A percentile compares a stretch with the other conserved stretches of the same genome.
Evolutionary conservation across 2,113 vertebrate genomes (phyloP).

Genomic region (Pedionomus torquatus): DNA sequence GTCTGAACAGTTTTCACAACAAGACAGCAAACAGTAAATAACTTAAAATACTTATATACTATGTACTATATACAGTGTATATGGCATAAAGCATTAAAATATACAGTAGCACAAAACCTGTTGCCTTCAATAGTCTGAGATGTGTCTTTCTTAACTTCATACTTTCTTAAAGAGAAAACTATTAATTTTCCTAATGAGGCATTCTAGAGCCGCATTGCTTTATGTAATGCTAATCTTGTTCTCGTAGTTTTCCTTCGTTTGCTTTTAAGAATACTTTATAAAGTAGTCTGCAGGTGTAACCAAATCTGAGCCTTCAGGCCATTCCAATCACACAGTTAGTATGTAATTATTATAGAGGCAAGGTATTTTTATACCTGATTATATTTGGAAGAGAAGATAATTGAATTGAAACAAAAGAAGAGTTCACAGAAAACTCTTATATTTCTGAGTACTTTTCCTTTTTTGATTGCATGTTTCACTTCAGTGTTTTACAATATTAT

Average conservation of each 20-base stretch:
- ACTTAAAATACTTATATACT: too few relatives aligned
- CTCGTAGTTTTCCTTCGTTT: slow-evolving; percentile 36
- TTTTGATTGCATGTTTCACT: not conserved
- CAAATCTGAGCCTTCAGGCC: slow-evolving; percentile 21
- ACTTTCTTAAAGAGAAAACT: not conserved
- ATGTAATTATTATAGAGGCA: slow-evolving; percentile 36
- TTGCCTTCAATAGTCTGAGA: not conserved
- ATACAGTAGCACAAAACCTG: not conserved
- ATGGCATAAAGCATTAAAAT: rapidly evolving
- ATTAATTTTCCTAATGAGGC: not conserved
- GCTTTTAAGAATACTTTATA: slow-evolving; percentile 51
- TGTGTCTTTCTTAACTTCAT: not conserved
- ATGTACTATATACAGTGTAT: too few relatives aligned
- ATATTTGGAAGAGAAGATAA: not conserved
- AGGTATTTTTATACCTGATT: not conserved
- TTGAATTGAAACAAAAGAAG: not conserved
- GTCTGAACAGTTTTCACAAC: not conserved
- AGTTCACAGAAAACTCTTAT: not conserved
- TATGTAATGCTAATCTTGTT: slow-evolving; percentile 6
- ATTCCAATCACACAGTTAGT: slow-evolving; percentile 4
- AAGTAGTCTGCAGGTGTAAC: slow-evolving; percentile 46
- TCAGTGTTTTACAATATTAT: not conserved
- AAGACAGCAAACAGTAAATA: not conserved
- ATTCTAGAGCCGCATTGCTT: not conserved
- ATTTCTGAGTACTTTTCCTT: not conserved